These are phyloP conservation scores for Drosophila grimshawi DNA, from an alignment of 1,140 invertebrate species.

Conservation along the genomic window DNA sequence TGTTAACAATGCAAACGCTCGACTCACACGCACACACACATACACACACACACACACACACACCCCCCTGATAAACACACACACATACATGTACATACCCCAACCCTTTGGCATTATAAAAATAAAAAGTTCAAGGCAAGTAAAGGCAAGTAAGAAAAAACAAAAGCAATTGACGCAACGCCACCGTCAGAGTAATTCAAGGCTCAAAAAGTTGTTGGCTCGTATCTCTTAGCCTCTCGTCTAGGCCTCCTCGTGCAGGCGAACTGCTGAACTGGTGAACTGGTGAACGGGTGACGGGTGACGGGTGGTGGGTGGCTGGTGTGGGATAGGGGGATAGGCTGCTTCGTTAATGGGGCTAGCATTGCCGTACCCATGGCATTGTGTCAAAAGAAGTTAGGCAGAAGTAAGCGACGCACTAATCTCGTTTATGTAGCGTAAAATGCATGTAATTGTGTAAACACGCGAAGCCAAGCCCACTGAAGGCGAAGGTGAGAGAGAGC, in stretches of 20 bases:
- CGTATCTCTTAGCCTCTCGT: constrained; percentile 64
- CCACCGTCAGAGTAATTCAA: constrained; percentile 38
- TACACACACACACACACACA: constrained; percentile 22
- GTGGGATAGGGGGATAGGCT: neutral
- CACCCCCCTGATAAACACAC: neutral
- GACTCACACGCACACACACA: constrained; percentile 27
- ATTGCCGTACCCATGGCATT: constrained; percentile 39
- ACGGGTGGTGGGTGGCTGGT: too few relatives aligned
- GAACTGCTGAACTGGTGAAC: too few relatives aligned
- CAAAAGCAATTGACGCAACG: constrained; percentile 65
- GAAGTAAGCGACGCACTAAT: constrained; percentile 74
- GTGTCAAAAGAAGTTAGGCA: constrained; percentile 61
- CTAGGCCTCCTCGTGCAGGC: constrained; percentile 10
- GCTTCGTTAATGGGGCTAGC: constrained; percentile 32
- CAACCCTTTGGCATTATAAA: neutral
- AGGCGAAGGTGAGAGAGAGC: neutral
- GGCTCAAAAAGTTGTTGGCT: constrained; percentile 53
- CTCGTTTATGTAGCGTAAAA: constrained; percentile 81
- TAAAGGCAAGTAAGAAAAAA: constrained; percentile 44
- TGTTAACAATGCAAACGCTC: constrained; percentile 75
- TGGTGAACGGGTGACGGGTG: neutral
- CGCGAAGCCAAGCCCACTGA: constrained; percentile 29
- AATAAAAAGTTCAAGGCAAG: constrained; percentile 50
- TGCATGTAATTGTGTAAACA: constrained; percentile 81
- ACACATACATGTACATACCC: constrained; percentile 8